Base-by-base conservation (phyloP, 2,113 vertebrate genomes). In the Rissa tridactyla region DNA sequence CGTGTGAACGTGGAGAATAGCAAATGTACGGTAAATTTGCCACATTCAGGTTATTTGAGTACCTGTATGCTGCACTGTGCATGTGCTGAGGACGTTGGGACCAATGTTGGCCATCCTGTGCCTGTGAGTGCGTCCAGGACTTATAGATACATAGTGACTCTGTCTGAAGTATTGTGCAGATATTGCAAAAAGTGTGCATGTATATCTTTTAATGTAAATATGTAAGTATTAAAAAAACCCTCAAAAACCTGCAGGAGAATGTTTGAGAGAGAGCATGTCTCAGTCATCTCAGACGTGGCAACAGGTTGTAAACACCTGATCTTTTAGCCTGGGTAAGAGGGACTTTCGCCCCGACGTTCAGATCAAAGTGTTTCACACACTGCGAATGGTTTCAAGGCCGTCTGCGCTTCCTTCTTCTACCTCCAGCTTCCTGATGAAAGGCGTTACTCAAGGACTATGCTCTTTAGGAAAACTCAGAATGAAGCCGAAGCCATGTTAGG, bases 321-420 rank as follows among this genome's bases (percentile, higher is more conserved):
- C 77, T 65, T 75, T 52, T 12, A 84, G 38, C 55, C n/a, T 79
- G 25, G 30, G 40, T 86, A 36, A 54, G 92, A 69, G 40, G 70
- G 86, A 96, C 96, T 94, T 95, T 97, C 49, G 76, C 36, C 23
- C 26, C 4, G 44, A 75, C 0, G 0, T 57, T 86, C 73, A 87
- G 91, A 94, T 96, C 83, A 87, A 94, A 95, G 86, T 26, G 47
- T 89, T 95, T 75, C 57, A 60, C 42, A 51, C 40, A 92, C 68
- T 88, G 40, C 10, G 3, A 52, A 61, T 86, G 71, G 23, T 90
- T 65, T 95, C 61, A 57, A 87, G 54, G 68, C 92, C 36, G 9
- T 19, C 61, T 88, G 75, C 3, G 10, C 89, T 95, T 94, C 92
- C 72, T 82, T 90, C 87, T 79, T 90, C 57, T 83, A 57, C 54